Percentiles rank a stretch among this genome's conserved stretches.
These are phyloP conservation scores for Philhelius pedissequus DNA, from an alignment of 2,888 invertebrate species.

Conservation along the genomic window DNA sequence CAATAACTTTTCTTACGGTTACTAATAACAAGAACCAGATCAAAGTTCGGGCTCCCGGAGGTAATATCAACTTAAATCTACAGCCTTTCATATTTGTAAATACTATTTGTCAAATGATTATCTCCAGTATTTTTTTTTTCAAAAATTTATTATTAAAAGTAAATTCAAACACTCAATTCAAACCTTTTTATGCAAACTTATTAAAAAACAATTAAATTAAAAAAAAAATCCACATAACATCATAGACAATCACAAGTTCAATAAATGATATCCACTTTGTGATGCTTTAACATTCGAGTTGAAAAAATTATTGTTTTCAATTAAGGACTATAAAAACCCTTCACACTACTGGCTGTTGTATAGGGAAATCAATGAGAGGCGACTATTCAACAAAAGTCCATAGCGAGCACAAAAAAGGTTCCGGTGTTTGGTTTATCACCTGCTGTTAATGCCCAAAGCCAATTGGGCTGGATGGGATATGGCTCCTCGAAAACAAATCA, in stretches of 20 bases:
- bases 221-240: neutral
- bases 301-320: neutral
- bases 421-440: conserved; percentile 44
- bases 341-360: neutral
- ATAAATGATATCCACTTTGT: neutral
- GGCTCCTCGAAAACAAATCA: conserved; percentile 23
- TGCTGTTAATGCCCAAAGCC: conserved; percentile 37
- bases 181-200: neutral
- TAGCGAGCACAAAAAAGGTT: neutral
- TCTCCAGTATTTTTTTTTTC: no score
- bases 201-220: neutral
- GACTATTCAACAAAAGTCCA: conserved; percentile 16
- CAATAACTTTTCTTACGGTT: no score
- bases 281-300: neutral
- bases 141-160: no score
- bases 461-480: conserved; percentile 14
- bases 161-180: no score
- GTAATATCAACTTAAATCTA: no score
- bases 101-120: no score
- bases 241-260: neutral
- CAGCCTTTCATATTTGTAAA: no score
- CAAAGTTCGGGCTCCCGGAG: no score
- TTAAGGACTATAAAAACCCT: neutral
- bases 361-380: neutral
- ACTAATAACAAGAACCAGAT: no score